These are phyloP conservation scores for Exephanes ischioxanthus DNA, from an alignment of 2,888 invertebrate genomes.

Conservation along the genomic window DNA sequence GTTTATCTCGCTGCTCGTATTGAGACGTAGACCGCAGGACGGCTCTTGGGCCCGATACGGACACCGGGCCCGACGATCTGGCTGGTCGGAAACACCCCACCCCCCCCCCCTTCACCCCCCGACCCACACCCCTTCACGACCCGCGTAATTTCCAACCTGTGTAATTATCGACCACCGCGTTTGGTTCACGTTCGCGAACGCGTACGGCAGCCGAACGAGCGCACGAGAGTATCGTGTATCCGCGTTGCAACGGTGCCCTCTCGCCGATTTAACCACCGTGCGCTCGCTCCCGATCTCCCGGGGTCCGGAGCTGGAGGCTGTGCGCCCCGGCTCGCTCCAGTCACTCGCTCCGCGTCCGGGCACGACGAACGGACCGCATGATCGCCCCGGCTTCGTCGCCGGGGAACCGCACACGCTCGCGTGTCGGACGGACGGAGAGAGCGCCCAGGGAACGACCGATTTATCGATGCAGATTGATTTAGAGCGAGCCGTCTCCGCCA, in stretches of 20 bases:
- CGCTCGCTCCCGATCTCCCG: conserved; percentile 13
- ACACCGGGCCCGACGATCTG: conserved; percentile 53
- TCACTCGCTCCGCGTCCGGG: background rate
- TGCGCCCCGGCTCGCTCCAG: conserved; percentile 2
- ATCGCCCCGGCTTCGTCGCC: conserved; percentile 36
- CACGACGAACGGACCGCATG: conserved; percentile 15
- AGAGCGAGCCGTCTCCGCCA: conserved; percentile 74
- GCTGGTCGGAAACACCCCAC: conserved; percentile 19
- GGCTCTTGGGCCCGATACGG: conserved; percentile 50
- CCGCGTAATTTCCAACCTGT: conserved; percentile 79
- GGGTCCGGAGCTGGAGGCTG: conserved; percentile 47
- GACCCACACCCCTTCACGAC: background rate
- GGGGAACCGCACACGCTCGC: conserved; percentile 20
- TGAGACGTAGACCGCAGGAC: conserved; percentile 83
- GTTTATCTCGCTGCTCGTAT: conserved; percentile 66
- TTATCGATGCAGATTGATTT: conserved; percentile 83
- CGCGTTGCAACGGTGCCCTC: conserved; percentile 58
- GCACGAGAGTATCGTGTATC: conserved; percentile 66
- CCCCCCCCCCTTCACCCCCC: background rate
- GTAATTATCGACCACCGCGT: conserved; percentile 79
- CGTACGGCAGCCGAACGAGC: conserved; percentile 49
- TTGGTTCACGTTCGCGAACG: conserved; percentile 64
- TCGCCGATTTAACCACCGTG: conserved; percentile 63
- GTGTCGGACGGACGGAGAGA: conserved; percentile 7
- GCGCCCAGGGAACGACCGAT: conserved; percentile 69